A percentile compares a stretch with the other conserved stretches of the same genome.
Evolutionary conservation across 2,797 vertebrate genomes (phyloP).

Genomic region (Rallus crepitans): DNA sequence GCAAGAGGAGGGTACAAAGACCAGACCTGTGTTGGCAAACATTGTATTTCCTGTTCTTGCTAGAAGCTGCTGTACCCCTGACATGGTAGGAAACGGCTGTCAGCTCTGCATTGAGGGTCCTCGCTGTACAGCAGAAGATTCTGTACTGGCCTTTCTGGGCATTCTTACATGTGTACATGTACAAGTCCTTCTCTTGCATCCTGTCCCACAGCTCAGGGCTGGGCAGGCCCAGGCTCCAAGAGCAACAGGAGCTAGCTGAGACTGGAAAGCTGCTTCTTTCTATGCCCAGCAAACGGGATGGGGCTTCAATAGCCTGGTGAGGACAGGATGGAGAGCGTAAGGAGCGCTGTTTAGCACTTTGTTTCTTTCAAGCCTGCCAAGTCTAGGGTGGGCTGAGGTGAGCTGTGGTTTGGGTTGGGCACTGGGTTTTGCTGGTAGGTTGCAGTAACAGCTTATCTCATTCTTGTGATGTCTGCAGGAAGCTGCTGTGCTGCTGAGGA

Average conservation of each 20-base stretch:
- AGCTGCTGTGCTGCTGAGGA: slow-evolving; percentile 79
- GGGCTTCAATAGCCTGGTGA: not conserved
- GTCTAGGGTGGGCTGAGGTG: not conserved
- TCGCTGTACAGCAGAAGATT: not conserved
- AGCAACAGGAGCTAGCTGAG: not conserved
- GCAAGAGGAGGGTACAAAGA: not conserved
- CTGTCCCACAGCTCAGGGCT: not conserved
- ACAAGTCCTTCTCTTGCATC: not conserved
- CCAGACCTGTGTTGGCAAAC: not conserved
- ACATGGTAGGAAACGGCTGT: not conserved
- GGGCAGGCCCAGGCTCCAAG: not conserved
- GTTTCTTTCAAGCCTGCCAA: too few relatives aligned
- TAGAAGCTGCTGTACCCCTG: not conserved
- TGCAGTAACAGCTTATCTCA: not conserved
- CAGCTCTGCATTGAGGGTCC: not conserved
- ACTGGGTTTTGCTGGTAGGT: not conserved
- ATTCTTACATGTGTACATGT: not conserved
- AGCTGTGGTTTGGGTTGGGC: not conserved
- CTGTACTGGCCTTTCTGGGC: not conserved
- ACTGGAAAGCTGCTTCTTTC: not conserved
- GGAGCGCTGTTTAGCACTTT: not conserved
- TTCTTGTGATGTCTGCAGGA: slow-evolving; percentile 78
- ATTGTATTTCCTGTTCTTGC: fast-evolving
- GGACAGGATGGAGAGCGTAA: fast-evolving
- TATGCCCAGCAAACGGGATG: not conserved